phyloP scores from a whole-genome alignment of 1,140 invertebrate genomes.

The Camponotus vicinus region DNA sequence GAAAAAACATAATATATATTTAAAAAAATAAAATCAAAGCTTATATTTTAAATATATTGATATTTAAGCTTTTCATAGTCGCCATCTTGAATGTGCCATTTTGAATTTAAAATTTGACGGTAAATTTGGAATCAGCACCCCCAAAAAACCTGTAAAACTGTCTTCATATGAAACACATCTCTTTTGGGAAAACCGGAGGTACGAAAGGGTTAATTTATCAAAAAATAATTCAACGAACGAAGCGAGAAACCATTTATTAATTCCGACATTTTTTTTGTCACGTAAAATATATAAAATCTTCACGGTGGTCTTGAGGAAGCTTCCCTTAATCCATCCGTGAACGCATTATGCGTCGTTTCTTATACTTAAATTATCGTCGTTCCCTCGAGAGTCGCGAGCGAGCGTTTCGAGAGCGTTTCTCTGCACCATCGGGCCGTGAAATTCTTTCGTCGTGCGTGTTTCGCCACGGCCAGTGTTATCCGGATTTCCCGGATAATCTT shows the following conservation, averaged over 20 bases:
- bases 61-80: no score
- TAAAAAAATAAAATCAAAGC: no score
- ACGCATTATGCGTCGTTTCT: constrained; percentile 13
- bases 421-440: constrained; percentile 48
- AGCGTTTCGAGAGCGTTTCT: constrained; percentile 39
- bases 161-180: no score
- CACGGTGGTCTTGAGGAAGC: not conserved
- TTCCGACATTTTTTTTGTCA: not conserved
- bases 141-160: no score
- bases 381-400: not conserved
- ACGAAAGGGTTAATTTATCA: no score
- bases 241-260: not conserved
- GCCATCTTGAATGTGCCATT: no score
- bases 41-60: no score
- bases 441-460: constrained; percentile 44
- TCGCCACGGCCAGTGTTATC: not conserved
- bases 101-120: no score
- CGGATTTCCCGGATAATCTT: constrained; percentile 27
- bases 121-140: no score
- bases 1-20: no score
- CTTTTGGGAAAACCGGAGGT: no score
- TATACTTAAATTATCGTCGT: constrained; percentile 41
- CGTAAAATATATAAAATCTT: not conserved
- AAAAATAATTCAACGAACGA: not conserved
- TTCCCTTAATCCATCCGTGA: constrained; percentile 32